A percentile compares a stretch with the other conserved stretches of the same genome.
phyloP scores from a whole-genome alignment of 2,113 vertebrate species.

The Cyprinodon tularosa region DNA sequence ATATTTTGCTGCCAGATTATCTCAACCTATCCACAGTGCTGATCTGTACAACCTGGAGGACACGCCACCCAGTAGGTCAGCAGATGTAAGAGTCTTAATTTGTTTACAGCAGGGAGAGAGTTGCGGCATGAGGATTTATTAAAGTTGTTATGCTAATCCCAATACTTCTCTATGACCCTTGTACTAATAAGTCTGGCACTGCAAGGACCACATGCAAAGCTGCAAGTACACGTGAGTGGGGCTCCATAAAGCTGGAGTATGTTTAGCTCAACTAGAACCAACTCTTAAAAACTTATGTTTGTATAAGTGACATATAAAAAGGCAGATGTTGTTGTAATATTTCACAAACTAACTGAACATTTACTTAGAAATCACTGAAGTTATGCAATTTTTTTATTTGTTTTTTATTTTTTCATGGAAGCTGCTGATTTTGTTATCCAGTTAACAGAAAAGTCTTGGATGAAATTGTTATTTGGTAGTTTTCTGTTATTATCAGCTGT shows the following conservation, averaged over 20 bases:
- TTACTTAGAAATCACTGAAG: too few relatives aligned
- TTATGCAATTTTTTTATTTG: too few relatives aligned
- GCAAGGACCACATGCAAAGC: neutral
- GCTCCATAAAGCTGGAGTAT: neutral
- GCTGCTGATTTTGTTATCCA: too few relatives aligned
- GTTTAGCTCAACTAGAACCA: neutral
- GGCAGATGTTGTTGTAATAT: neutral
- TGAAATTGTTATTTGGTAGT: too few relatives aligned
- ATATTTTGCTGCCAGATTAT: neutral
- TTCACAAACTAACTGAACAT: neutral
- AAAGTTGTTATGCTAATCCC: constrained; percentile 55
- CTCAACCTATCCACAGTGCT: neutral
- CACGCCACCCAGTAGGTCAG: constrained; percentile 24
- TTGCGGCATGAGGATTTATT: constrained; percentile 42
- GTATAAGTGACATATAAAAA: neutral
- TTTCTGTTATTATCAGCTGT: too few relatives aligned
- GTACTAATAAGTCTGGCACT: constrained; percentile 10
- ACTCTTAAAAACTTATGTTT: neutral
- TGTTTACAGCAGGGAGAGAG: constrained; percentile 23
- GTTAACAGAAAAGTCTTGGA: neutral
- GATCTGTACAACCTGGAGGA: constrained; percentile 29
- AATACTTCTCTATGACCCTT: constrained; percentile 41
- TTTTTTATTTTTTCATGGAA: too few relatives aligned
- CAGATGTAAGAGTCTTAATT: constrained; percentile 62
- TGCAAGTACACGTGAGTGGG: constrained; percentile 4